phyloP scores from a whole-genome alignment of 2,888 invertebrate genomes.

The Drosophila sordidapex region DNA sequence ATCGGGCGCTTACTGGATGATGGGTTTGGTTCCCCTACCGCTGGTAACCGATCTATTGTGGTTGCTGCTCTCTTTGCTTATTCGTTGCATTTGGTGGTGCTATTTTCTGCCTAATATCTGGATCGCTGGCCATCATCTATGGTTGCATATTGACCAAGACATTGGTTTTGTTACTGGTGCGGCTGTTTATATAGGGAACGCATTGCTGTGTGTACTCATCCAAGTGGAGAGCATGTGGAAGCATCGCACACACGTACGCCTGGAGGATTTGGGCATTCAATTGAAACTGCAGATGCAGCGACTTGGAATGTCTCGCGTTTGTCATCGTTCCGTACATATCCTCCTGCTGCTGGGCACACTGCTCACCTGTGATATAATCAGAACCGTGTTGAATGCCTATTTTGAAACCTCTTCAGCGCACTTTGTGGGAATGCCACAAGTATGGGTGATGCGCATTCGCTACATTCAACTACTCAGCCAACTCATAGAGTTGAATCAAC shows the following conservation, averaged over 20 bases:
- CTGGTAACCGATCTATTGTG: background rate
- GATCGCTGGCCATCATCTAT: background rate
- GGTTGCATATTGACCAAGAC: background rate
- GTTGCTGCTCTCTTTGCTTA: slow-evolving; percentile 21
- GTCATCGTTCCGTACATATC: slow-evolving; percentile 31
- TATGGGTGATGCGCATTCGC: slow-evolving; percentile 72
- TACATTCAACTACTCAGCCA: slow-evolving; percentile 70
- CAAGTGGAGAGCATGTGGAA: slow-evolving; percentile 58
- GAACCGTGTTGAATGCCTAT: slow-evolving; percentile 48
- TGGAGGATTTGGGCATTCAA: slow-evolving; percentile 46
- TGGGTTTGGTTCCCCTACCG: slow-evolving; percentile 57
- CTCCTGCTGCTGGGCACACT: slow-evolving; percentile 44
- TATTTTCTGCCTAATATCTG: slow-evolving; percentile 38
- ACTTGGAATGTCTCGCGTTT: slow-evolving; percentile 48
- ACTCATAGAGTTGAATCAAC: slow-evolving; percentile 65
- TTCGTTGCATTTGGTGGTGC: slow-evolving; percentile 48
- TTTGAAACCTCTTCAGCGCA: slow-evolving; percentile 47
- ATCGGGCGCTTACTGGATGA: slow-evolving; percentile 26
- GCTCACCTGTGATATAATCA: slow-evolving; percentile 45
- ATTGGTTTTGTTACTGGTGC: slow-evolving; percentile 49
- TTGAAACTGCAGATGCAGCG: slow-evolving; percentile 51
- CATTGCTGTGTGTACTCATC: slow-evolving; percentile 38
- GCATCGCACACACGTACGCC: slow-evolving; percentile 14
- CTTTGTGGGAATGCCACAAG: slow-evolving; percentile 41
- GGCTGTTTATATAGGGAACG: slow-evolving; percentile 36